Evolutionary conservation across 2,888 invertebrate genomes (phyloP).

Genomic region (Stenurella melanura): DNA sequence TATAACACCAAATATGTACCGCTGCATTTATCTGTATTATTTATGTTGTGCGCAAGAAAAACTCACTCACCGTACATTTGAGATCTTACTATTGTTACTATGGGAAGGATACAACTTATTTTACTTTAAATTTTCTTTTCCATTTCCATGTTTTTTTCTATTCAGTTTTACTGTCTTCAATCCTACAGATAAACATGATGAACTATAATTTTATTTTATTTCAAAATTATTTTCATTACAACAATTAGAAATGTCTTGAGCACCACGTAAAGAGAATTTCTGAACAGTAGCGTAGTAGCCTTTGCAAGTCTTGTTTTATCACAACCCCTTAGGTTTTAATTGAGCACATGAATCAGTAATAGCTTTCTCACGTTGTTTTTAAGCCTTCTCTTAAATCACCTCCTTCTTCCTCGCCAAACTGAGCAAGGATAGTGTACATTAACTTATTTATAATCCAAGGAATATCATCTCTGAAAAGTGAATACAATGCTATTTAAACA

Average conservation of each 20-base stretch:
- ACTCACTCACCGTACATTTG: too few species aligned
- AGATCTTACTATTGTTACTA: too few species aligned
- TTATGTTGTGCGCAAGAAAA: too few species aligned
- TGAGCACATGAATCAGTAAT: slow-evolving; percentile 70
- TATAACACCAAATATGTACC: too few species aligned
- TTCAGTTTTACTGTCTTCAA: not conserved
- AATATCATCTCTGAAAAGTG: not conserved
- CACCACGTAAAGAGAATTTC: slow-evolving; percentile 63
- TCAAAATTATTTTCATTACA: slow-evolving; percentile 25
- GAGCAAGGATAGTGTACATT: slow-evolving; percentile 33
- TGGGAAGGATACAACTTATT: too few species aligned
- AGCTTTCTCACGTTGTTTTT: slow-evolving; percentile 66
- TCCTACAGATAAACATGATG: not conserved
- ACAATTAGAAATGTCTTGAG: slow-evolving; percentile 56
- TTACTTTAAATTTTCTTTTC: too few species aligned
- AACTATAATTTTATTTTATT: slow-evolving; percentile 15
- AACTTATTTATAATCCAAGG: slow-evolving; percentile 4
- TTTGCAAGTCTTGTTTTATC: slow-evolving; percentile 63
- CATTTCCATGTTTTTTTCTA: too few species aligned
- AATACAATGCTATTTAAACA: not conserved
- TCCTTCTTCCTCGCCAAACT: slow-evolving; percentile 33
- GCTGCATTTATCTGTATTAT: too few species aligned
- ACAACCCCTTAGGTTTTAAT: slow-evolving; percentile 69
- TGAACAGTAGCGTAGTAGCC: slow-evolving; percentile 60
- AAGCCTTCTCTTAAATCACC: slow-evolving; percentile 43